Evolutionary conservation across 2,113 vertebrate species (phyloP).

Genomic region (Coptodon bakossiorum): DNA sequence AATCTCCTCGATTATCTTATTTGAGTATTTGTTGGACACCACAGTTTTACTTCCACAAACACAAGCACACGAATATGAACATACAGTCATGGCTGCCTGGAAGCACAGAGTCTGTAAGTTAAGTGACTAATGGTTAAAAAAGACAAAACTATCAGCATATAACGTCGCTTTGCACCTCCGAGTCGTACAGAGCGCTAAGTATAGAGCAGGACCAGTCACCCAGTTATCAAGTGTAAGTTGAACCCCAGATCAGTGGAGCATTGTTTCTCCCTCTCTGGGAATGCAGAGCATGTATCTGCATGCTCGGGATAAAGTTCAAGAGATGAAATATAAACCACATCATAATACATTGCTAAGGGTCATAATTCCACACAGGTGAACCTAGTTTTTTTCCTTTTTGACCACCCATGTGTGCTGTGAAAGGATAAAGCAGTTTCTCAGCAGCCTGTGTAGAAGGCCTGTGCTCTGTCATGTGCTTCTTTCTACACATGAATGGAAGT

Average conservation of each 20-base stretch:
- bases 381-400: slow-evolving; percentile 44
- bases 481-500: slow-evolving; percentile 27
- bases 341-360: slow-evolving; percentile 66
- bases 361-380: slow-evolving; percentile 59
- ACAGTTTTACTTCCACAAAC: background rate
- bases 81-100: background rate
- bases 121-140: background rate
- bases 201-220: background rate
- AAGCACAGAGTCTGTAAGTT: background rate
- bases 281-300: slow-evolving; percentile 62
- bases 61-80: background rate
- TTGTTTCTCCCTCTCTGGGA: slow-evolving; percentile 66
- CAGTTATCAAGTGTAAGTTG: slow-evolving; percentile 33
- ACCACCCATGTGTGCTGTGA: slow-evolving; percentile 56
- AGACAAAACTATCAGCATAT: background rate
- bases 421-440: background rate
- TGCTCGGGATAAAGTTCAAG: slow-evolving; percentile 59
- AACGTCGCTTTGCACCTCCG: background rate
- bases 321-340: slow-evolving; percentile 75
- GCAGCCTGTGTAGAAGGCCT: background rate
- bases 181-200: background rate
- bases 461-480: background rate
- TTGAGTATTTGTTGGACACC: background rate
- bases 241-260: slow-evolving; percentile 50
- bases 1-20: background rate